Conservation (phyloP, 1,140 invertebrate genomes). For the Protaetia brevitarsis region DNA sequence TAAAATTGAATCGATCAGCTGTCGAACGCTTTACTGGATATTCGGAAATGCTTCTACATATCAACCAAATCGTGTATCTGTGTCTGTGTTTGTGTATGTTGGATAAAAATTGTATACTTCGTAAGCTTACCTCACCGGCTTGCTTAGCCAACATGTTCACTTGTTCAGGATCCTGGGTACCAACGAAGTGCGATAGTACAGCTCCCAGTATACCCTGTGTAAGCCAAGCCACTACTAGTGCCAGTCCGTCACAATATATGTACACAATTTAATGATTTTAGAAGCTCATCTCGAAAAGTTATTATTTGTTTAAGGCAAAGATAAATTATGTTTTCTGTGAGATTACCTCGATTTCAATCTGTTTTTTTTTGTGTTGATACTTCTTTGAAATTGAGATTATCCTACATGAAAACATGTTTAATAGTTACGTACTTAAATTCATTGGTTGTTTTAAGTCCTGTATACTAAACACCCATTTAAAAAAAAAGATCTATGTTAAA, state of each 20-base stretch:
- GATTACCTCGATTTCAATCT: too few relatives aligned
- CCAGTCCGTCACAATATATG: conserved; percentile 28
- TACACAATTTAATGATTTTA: conserved; percentile 22
- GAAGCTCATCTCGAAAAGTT: too few relatives aligned
- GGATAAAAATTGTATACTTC: not conserved
- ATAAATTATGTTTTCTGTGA: too few relatives aligned
- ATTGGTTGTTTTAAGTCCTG: too few relatives aligned
- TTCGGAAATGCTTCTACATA: not conserved
- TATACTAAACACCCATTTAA: too few relatives aligned
- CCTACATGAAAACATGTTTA: too few relatives aligned
- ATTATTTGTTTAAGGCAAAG: too few relatives aligned
- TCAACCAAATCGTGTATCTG: not conserved
- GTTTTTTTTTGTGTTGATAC: too few relatives aligned
- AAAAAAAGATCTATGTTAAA: too few relatives aligned
- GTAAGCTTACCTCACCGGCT: conserved; percentile 80
- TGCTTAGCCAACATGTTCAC: conserved; percentile 88
- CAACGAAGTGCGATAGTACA: conserved; percentile 81
- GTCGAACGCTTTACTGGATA: not conserved
- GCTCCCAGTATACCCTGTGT: conserved; percentile 84
- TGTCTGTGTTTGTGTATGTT: not conserved
- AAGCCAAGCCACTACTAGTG: conserved; percentile 51
- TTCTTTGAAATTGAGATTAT: too few relatives aligned
- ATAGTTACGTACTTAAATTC: too few relatives aligned
- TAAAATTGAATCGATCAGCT: not conserved
- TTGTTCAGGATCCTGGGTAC: conserved; percentile 83